Percentiles rank a stretch among this genome's conserved stretches.
phyloP scores from a whole-genome alignment of 2,888 invertebrate species.

The Drosophila kambysellisi region DNA sequence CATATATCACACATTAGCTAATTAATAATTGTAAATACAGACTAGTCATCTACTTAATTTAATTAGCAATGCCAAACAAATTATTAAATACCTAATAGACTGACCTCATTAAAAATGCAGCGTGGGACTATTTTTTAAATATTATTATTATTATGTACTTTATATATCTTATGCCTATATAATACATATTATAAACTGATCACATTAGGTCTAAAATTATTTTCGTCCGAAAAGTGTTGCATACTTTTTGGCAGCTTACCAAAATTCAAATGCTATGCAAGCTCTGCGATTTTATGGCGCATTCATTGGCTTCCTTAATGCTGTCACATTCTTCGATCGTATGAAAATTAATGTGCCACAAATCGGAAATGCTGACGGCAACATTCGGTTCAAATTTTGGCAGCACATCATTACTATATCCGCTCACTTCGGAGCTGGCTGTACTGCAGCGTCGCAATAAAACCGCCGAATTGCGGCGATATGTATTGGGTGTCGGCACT shows the following conservation, averaged over 20 bases:
- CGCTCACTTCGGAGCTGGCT: slow-evolving; percentile 66
- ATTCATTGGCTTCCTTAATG: slow-evolving; percentile 26
- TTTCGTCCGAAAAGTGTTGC: slow-evolving; percentile 20
- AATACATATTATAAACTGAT: neutral
- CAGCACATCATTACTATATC: slow-evolving; percentile 51
- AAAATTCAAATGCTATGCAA: slow-evolving; percentile 55
- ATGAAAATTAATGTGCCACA: slow-evolving; percentile 76
- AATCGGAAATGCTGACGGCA: slow-evolving; percentile 78
- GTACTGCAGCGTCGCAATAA: slow-evolving; percentile 76
- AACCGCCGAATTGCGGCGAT: slow-evolving; percentile 74
- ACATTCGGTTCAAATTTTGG: slow-evolving; percentile 63
- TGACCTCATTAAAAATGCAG: slow-evolving; percentile 22
- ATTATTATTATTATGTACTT: slow-evolving; percentile 3
- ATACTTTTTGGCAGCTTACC: slow-evolving; percentile 41
- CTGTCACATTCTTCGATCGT: slow-evolving; percentile 61
- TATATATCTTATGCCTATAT: neutral
- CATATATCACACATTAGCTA: slow-evolving; percentile 18
- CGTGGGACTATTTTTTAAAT: slow-evolving; percentile 2
- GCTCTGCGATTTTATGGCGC: slow-evolving; percentile 41
- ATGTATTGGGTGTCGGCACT: slow-evolving; percentile 82
- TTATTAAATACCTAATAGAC: neutral
- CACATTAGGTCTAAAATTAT: slow-evolving; percentile 10
- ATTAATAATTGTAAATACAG: slow-evolving; percentile 26
- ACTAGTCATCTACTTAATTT: slow-evolving; percentile 38
- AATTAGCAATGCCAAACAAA: slow-evolving; percentile 45